A percentile compares a stretch with the other conserved stretches of the same genome.
Evolutionary conservation across 2,113 vertebrate species (phyloP).

Genomic region (Dromiciops gliroides): DNA sequence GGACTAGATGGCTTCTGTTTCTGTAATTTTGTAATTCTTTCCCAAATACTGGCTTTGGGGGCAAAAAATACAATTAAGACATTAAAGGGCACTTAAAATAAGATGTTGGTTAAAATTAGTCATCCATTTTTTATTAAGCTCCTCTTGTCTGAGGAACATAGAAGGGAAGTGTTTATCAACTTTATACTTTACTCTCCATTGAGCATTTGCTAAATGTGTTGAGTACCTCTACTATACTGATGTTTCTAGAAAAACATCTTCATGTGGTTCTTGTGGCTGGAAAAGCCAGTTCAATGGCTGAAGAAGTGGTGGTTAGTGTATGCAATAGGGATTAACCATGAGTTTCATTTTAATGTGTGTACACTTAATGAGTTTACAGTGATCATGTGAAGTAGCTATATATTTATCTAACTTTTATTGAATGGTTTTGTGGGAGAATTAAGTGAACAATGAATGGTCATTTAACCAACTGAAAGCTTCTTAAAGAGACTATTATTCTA

Average conservation of each 20-base stretch:
- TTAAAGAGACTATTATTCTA: neutral
- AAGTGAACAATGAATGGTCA: neutral
- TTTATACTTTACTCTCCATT: neutral
- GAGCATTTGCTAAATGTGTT: constrained; percentile 18
- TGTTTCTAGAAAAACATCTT: neutral
- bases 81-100: neutral
- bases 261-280: neutral
- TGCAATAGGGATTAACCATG: no score
- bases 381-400: neutral
- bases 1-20: neutral
- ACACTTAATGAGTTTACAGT: neutral
- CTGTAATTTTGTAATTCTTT: neutral
- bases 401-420: constrained; percentile 1
- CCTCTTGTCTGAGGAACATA: constrained; percentile 6
- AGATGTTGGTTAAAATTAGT: constrained; percentile 21
- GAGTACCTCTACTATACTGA: constrained; percentile 8
- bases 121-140: neutral
- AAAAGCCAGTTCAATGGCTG: neutral
- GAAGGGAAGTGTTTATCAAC: neutral
- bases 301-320: constrained; percentile 19
- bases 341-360: neutral
- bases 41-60: no score
- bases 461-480: neutral
- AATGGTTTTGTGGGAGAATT: neutral
- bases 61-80: constrained; percentile 29